phyloP scores from a whole-genome alignment of 2,113 vertebrate genomes.

The Tachuris rubrigastra region DNA sequence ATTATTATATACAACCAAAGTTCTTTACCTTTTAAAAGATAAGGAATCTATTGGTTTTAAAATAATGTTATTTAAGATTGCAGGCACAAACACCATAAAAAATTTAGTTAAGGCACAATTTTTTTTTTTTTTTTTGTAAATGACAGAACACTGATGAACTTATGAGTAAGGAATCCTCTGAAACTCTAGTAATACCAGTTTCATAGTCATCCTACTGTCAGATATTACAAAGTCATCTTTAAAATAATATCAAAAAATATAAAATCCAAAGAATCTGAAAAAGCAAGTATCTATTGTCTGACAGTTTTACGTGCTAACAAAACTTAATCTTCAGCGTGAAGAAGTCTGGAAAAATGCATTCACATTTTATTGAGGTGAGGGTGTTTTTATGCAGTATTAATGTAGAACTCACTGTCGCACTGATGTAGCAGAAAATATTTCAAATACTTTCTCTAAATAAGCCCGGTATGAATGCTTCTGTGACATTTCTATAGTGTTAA shows the following conservation, averaged over 20 bases:
- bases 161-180: neutral
- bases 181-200: neutral
- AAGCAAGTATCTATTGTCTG: neutral
- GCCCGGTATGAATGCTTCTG: neutral
- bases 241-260: neutral
- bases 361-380: neutral
- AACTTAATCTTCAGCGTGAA: neutral
- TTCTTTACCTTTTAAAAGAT: neutral
- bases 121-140: neutral
- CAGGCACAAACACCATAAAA: neutral
- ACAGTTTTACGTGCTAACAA: neutral
- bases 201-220: neutral
- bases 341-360: neutral
- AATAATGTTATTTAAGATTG: neutral
- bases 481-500: neutral
- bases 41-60: neutral
- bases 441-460: neutral
- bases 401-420: neutral
- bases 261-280: neutral
- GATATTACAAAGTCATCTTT: neutral
- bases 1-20: neutral
- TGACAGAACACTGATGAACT: neutral
- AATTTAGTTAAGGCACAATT: neutral
- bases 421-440: neutral
- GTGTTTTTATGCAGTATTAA: neutral